These are phyloP conservation scores for Hartigia nigra DNA, from an alignment of 2,888 invertebrate species.

Conservation along the genomic window DNA sequence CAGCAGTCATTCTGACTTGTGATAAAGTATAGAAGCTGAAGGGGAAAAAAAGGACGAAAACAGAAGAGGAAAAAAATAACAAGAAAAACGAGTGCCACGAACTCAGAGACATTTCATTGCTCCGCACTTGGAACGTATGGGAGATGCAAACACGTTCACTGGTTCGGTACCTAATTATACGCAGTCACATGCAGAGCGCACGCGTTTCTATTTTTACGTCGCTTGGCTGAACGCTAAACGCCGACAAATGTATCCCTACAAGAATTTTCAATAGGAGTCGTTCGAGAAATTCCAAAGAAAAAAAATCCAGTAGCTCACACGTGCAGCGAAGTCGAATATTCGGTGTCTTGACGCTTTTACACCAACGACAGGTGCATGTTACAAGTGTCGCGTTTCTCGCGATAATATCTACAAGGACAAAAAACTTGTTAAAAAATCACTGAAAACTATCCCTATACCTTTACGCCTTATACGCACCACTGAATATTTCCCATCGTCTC, in stretches of 20 bases:
- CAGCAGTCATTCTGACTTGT: not conserved
- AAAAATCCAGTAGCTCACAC: not conserved
- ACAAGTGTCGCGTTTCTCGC: not conserved
- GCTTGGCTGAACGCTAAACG: constrained; percentile 58
- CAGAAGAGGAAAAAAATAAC: constrained; percentile 1
- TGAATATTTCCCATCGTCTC: not conserved
- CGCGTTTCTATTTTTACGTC: constrained; percentile 61
- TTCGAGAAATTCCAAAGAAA: not conserved
- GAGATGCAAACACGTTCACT: constrained; percentile 43
- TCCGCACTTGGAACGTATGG: constrained; percentile 45
- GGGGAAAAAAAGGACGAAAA: not conserved
- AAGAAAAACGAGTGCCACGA: not conserved
- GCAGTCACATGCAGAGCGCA: constrained; percentile 63
- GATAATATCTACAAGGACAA: not conserved
- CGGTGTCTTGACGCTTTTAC: not conserved
- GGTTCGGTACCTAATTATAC: constrained; percentile 62
- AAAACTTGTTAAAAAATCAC: not conserved
- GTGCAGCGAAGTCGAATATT: not conserved
- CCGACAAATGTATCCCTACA: constrained; percentile 39
- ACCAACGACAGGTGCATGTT: not conserved
- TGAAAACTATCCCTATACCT: not conserved
- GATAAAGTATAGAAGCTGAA: not conserved
- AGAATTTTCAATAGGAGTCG: not conserved
- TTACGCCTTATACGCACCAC: not conserved
- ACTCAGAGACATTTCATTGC: constrained; percentile 34